Percentiles rank a stretch among this genome's conserved stretches.
These are phyloP conservation scores for Scomber scombrus DNA, from an alignment of 2,113 vertebrate genomes.

Conservation along the genomic window DNA sequence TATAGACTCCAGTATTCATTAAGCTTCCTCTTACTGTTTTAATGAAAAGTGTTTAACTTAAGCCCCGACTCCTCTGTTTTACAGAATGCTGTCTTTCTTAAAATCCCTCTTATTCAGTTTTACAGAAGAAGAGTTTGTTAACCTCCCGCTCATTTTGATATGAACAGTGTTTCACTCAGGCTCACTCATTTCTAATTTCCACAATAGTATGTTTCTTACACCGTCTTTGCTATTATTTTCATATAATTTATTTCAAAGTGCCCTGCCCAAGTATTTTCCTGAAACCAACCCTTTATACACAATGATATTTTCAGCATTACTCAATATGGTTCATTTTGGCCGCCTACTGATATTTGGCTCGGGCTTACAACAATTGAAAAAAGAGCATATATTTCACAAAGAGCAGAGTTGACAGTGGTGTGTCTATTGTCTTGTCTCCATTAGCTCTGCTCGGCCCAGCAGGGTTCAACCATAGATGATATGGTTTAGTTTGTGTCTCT, in stretches of 20 bases:
- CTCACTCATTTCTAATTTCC: not conserved
- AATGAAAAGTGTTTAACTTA: conserved; percentile 64
- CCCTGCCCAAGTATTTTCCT: conserved; percentile 15
- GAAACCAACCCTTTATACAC: conserved; percentile 39
- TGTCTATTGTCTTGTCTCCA: conserved; percentile 68
- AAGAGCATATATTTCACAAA: conserved; percentile 40
- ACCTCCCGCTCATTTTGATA: conserved; percentile 16
- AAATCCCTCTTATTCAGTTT: conserved; percentile 39
- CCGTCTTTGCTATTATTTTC: conserved; percentile 4
- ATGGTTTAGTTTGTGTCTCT: conserved; percentile 51
- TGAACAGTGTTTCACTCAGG: conserved; percentile 10
- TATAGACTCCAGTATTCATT: conserved; percentile 64
- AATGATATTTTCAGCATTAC: conserved; percentile 35
- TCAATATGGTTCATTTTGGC: conserved; percentile 37
- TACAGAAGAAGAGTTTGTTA: conserved; percentile 42
- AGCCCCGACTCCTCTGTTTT: conserved; percentile 49
- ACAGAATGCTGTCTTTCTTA: conserved; percentile 43
- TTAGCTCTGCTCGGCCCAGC: conserved; percentile 55
- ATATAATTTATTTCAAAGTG: not conserved
- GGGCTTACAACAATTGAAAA: conserved; percentile 21
- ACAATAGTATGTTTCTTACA: conserved; percentile 7
- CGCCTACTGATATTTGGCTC: conserved; percentile 31
- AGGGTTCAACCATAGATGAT: conserved; percentile 47
- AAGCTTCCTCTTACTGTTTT: conserved; percentile 59
- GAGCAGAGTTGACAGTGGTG: conserved; percentile 48